A percentile compares a stretch with the other conserved stretches of the same genome.
These are phyloP conservation scores for Labeo calbasu DNA, from an alignment of 2,797 vertebrate species.

Conservation along the genomic window DNA sequence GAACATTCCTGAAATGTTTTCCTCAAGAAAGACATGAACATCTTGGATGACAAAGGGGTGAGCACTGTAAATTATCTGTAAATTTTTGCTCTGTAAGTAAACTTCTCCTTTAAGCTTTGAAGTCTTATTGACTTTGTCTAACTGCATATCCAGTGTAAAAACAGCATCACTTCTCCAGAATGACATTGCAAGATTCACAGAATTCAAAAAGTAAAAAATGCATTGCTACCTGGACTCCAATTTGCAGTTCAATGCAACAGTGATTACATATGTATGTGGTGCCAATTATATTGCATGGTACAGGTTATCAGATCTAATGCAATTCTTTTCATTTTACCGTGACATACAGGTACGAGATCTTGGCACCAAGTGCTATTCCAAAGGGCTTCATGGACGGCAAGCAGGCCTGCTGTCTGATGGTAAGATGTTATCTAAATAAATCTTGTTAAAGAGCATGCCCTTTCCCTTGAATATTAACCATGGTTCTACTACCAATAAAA, in stretches of 20 bases:
- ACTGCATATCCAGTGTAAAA: background rate
- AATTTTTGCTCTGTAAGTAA: no score
- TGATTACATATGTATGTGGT: background rate
- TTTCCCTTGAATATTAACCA: background rate
- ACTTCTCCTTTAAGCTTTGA: no score
- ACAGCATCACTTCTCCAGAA: background rate
- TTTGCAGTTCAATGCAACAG: background rate
- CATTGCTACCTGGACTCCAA: background rate
- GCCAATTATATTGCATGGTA: background rate
- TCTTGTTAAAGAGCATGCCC: background rate
- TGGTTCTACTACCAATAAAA: no score
- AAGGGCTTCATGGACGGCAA: constrained; percentile 99
- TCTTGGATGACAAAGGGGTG: no score
- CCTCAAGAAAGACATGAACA: no score
- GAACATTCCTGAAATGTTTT: no score
- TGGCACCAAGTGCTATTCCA: constrained; percentile 90
- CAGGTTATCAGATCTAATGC: background rate
- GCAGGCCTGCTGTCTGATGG: constrained; percentile 94
- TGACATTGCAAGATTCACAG: background rate
- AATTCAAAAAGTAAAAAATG: background rate
- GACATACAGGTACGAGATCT: constrained; percentile 88
- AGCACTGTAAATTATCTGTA: no score
- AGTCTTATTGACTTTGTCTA: no score
- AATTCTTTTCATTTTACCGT: background rate
- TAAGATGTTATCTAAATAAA: constrained; percentile 67